Conservation (phyloP, 2,888 invertebrate species). For the Phyllotreta cruciferae region DNA sequence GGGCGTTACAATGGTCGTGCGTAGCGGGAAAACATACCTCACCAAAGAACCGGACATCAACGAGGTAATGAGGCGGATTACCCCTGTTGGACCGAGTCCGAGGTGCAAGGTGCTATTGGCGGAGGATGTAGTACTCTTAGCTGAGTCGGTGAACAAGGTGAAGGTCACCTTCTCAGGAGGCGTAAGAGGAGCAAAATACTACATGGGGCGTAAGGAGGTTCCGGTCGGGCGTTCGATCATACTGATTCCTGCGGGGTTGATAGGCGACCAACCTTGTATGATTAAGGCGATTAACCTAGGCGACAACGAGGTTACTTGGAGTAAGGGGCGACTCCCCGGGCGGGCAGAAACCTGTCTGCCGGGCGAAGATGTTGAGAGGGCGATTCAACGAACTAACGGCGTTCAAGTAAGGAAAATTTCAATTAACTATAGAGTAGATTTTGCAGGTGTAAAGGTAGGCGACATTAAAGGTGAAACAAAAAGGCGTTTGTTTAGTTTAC, state of each 20-base stretch:
- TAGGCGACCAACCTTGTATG: neutral
- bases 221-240: constrained; percentile 4
- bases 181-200: neutral
- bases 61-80: neutral
- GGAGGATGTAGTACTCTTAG: too few relatives aligned
- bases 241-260: neutral
- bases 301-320: neutral
- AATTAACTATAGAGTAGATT: too few relatives aligned
- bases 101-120: neutral
- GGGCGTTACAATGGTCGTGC: neutral
- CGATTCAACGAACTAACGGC: too few relatives aligned
- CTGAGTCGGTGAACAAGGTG: too few relatives aligned
- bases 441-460: too few relatives aligned
- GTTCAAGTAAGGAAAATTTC: too few relatives aligned
- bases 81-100: neutral
- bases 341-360: neutral
- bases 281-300: constrained; percentile 2
- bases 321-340: neutral
- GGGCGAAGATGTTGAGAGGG: too few relatives aligned
- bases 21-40: neutral
- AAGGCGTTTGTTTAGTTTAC: neutral
- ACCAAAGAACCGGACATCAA: neutral
- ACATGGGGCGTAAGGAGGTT: neutral
- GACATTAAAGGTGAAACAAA: neutral
- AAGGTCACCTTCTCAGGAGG: neutral